phyloP scores from a whole-genome alignment of 2,113 vertebrate species.

The Hepsetus odoe region DNA sequence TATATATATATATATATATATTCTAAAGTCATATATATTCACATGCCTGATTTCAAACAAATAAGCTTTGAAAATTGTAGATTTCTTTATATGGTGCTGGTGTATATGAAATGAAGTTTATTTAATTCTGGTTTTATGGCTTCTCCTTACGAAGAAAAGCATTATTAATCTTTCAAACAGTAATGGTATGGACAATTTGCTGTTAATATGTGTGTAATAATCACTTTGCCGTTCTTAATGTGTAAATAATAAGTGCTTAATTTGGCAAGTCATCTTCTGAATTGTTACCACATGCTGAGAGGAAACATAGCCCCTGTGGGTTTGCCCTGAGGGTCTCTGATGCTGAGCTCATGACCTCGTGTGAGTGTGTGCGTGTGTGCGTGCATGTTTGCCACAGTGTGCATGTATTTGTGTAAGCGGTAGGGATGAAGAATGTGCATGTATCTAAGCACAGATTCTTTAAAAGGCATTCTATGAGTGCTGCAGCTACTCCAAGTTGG shows the following conservation, averaged over 20 bases:
- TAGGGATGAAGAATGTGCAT: no score
- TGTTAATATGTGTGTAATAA: slow-evolving; percentile 37
- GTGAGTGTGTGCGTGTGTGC: neutral
- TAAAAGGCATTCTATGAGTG: neutral
- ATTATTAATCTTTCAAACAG: slow-evolving; percentile 18
- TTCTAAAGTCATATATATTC: no score
- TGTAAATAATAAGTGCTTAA: slow-evolving; percentile 41
- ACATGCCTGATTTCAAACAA: no score
- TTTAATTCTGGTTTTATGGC: no score
- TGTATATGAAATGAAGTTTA: no score
- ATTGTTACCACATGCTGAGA: slow-evolving; percentile 5
- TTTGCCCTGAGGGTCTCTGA: neutral
- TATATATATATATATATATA: no score
- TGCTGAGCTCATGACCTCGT: neutral
- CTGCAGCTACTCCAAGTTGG: neutral
- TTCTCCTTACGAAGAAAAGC: no score
- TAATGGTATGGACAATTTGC: slow-evolving; percentile 20
- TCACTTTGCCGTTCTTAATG: slow-evolving; percentile 37
- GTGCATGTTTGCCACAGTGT: neutral
- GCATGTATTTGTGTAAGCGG: no score
- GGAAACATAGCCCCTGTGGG: slow-evolving; percentile 21
- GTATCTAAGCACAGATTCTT: neutral
- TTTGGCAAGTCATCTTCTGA: slow-evolving; percentile 34
- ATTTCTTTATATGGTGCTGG: no score
- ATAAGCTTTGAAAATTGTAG: no score